Conservation (phyloP, 2,113 vertebrate genomes). For the Helogale parvula region DNA sequence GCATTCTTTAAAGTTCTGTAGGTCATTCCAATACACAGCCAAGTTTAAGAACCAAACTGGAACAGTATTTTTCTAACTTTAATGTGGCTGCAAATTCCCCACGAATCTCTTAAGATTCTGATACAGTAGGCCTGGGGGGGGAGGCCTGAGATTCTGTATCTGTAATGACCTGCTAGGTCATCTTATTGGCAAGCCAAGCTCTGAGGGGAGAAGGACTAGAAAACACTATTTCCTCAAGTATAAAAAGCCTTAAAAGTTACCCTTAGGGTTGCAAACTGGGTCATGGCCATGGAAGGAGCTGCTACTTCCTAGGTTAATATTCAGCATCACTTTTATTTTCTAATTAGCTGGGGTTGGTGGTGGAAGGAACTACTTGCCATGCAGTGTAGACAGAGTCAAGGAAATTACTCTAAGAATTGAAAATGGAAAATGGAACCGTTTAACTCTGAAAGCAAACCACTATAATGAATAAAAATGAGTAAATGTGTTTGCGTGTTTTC, state of each 20-base stretch:
- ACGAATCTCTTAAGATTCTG: neutral
- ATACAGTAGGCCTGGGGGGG: neutral
- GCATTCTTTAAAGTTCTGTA: neutral
- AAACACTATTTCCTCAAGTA: neutral
- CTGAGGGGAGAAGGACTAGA: neutral
- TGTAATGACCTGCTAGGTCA: neutral
- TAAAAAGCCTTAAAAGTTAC: neutral
- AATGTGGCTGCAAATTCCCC: neutral
- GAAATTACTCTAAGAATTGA: constrained; percentile 3
- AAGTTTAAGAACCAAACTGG: neutral
- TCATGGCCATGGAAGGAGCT: neutral
- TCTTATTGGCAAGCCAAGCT: neutral
- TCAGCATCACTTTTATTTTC: constrained; percentile 52
- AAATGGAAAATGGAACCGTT: constrained; percentile 9
- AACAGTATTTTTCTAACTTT: neutral
- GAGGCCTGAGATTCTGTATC: neutral
- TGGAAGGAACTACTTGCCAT: neutral
- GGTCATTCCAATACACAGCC: neutral
- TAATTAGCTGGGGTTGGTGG: neutral
- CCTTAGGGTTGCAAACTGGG: neutral
- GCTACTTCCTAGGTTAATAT: neutral
- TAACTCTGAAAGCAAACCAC: constrained; percentile 53
- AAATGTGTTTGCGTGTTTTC: constrained; percentile 49
- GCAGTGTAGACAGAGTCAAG: neutral
- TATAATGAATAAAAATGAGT: constrained; percentile 60